Evolutionary conservation across 2,113 vertebrate species (phyloP), one percentile per base, ranked within the genome.

Genomic region (Chaenocephalus aceratus): DNA sequence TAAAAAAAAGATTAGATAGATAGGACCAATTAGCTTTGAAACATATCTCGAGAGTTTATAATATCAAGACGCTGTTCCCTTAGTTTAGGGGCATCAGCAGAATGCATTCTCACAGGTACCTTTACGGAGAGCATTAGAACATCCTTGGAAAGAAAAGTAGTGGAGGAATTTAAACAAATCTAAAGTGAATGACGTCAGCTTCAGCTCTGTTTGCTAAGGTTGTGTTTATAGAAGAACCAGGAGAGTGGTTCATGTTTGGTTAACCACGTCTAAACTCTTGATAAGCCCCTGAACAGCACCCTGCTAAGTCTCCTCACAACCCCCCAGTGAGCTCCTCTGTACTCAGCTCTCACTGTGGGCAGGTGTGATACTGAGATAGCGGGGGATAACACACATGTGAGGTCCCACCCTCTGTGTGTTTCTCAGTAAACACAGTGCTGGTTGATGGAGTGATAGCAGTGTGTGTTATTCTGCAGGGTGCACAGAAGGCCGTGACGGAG

Each of bases 341-440:
- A 10, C 51, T 77, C 82, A 88, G 70, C 78, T 73, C 70, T 77
- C 57, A 1, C 1, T 45, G 54, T 48, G 18, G 80, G 82, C 81
- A 90, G 89, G 68, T 91, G 87, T 76, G 83, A 90, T 80, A 62
- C 62, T 74, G 54, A 75, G 89, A 90, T 86, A 84, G 59, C 18
- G 63, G 9, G 51, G 30, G 54, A 79, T 30, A 48, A 64, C 58
- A 86, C 21, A 82, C 64, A 66, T 62, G 65, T 44, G 57, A 12
- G 21, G 4, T 44, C 3, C 7, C 30, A 61, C 51, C 5, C 2
- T 68, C 52, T 59, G 60, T 72, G 54, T 66, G 18, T 72, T 48
- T 69, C 60, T 44, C 26, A 57, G 56, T 67, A 45, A 41, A 36
- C 21, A 54, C 54, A 2, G 30, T 30, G 30, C 3, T 30, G 30